Conservation (phyloP, 2,113 vertebrate species). For the Chamaea fasciata region DNA sequence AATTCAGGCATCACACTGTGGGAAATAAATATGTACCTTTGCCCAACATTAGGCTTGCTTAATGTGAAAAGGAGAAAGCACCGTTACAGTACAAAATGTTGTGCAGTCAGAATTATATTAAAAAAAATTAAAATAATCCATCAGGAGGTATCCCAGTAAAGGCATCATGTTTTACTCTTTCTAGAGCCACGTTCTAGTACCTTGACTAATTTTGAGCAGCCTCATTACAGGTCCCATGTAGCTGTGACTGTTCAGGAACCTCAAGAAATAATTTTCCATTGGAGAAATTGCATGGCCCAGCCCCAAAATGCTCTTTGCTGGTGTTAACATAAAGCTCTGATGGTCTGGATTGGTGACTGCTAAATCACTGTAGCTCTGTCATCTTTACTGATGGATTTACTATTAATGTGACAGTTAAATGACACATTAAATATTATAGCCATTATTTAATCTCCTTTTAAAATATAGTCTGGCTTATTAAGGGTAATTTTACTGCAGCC, state of each 20-base stretch:
- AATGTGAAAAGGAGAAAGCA: neutral
- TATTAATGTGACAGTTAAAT: constrained; percentile 18
- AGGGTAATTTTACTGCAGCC: constrained; percentile 32
- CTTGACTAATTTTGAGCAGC: neutral
- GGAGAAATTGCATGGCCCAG: neutral
- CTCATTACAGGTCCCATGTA: neutral
- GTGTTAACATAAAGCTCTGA: neutral
- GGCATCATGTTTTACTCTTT: neutral
- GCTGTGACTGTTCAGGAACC: neutral
- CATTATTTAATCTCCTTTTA: constrained; percentile 23
- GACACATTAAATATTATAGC: constrained; percentile 27
- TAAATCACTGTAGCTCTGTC: neutral
- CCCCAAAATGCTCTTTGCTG: neutral
- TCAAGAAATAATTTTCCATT: neutral
- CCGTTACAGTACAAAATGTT: neutral
- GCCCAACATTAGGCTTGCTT: neutral
- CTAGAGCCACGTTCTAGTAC: neutral
- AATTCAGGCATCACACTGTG: neutral
- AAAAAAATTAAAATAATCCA: neutral
- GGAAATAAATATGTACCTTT: neutral
- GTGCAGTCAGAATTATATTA: neutral
- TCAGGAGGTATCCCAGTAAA: neutral
- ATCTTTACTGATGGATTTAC: constrained; percentile 11
- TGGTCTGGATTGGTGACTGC: neutral
- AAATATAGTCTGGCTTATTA: constrained; percentile 5